phyloP scores from a whole-genome alignment of 2,888 invertebrate genomes.

The Perizoma affinitatum region DNA sequence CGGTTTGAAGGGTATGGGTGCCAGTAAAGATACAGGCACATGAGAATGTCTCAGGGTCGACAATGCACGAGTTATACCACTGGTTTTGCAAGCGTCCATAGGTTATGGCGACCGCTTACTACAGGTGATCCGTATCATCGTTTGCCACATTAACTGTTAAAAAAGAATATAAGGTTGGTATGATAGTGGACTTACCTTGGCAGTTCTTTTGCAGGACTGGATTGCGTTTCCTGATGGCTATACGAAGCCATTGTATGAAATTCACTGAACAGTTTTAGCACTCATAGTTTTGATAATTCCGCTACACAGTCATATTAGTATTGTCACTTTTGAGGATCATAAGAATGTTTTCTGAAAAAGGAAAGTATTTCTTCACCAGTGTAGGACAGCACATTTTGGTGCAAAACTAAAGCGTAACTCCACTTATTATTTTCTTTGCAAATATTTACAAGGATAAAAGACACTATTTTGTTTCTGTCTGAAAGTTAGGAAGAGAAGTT shows the following conservation, averaged over 20 bases:
- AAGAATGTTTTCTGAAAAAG: too few relatives aligned
- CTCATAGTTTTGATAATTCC: slow-evolving; percentile 50
- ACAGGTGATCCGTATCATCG: too few relatives aligned
- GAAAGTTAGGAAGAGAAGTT: slow-evolving; percentile 27
- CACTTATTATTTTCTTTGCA: neutral
- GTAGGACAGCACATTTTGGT: too few relatives aligned
- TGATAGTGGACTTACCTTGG: slow-evolving; percentile 59
- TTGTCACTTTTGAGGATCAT: slow-evolving; percentile 25
- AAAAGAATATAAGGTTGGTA: neutral
- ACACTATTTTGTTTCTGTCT: slow-evolving; percentile 13
- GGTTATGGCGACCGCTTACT: too few relatives aligned
- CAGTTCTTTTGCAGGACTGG: slow-evolving; percentile 69
- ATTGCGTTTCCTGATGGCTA: slow-evolving; percentile 71
- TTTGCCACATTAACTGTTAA: too few relatives aligned
- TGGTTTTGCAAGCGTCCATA: too few relatives aligned
- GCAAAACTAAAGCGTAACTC: neutral
- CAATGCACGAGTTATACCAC: too few relatives aligned
- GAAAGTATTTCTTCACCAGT: too few relatives aligned
- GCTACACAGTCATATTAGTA: slow-evolving; percentile 39
- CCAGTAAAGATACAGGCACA: too few relatives aligned
- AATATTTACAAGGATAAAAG: neutral
- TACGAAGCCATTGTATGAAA: slow-evolving; percentile 60
- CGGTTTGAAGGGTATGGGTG: too few relatives aligned
- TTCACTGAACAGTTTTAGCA: slow-evolving; percentile 49
- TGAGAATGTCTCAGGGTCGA: too few relatives aligned